Conservation (phyloP, 2,113 vertebrate species). For the Plecturocebus donacophilus region DNA sequence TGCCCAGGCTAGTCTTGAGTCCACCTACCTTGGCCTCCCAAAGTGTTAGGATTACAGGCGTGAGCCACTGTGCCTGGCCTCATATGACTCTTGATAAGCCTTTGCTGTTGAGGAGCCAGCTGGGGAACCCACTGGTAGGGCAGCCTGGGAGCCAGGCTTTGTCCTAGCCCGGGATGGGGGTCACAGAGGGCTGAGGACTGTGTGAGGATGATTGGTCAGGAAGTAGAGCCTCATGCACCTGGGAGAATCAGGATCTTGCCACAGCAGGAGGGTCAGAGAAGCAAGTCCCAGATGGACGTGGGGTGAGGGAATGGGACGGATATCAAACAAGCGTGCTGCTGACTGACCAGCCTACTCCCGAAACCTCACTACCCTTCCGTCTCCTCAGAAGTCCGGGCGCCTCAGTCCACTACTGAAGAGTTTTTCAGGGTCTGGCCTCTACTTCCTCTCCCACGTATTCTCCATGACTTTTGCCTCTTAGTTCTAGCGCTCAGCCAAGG, state of each 20-base stretch:
- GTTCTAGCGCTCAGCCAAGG: background rate
- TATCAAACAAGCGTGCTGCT: background rate
- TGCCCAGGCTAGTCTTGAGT: too few relatives aligned
- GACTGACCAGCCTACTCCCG: background rate
- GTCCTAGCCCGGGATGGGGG: background rate
- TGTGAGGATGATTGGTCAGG: background rate
- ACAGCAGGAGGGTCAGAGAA: accelerated
- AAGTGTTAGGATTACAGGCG: background rate
- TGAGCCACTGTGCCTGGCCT: background rate
- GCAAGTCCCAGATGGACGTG: background rate
- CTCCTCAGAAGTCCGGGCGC: background rate
- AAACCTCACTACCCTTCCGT: background rate
- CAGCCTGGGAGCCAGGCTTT: background rate
- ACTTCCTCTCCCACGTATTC: background rate
- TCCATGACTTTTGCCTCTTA: background rate
- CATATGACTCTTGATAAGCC: background rate
- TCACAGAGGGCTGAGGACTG: background rate
- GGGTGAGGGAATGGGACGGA: background rate
- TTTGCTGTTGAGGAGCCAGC: background rate
- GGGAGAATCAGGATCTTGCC: too few relatives aligned
- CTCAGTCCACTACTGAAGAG: background rate
- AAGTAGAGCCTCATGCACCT: accelerated
- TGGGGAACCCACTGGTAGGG: background rate
- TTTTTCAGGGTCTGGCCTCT: background rate
- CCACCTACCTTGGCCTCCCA: too few relatives aligned